These are phyloP conservation scores for Vollenhovia emeryi DNA, from an alignment of 1,140 invertebrate genomes.

Conservation along the genomic window DNA sequence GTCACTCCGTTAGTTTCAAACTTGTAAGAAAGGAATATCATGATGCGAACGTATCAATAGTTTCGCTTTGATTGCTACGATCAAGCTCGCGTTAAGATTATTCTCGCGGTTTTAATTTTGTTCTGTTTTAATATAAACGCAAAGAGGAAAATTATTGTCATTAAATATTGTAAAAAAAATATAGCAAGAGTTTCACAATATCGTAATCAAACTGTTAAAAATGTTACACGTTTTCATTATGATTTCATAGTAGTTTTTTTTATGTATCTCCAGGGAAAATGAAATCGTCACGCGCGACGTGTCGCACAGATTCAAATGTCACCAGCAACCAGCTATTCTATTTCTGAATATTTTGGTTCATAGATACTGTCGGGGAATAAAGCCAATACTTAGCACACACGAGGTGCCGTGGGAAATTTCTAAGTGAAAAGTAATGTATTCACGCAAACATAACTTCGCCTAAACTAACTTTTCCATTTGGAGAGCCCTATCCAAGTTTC, in stretches of 20 bases:
- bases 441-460: conserved; percentile 47
- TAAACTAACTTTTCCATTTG: conserved; percentile 62
- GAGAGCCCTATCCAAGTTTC: conserved; percentile 25
- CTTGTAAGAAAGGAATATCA: background rate
- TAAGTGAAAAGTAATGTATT: conserved; percentile 64
- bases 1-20: background rate
- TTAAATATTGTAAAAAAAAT: background rate
- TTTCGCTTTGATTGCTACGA: background rate
- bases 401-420: conserved; percentile 40
- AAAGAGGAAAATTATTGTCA: background rate
- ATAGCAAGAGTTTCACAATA: background rate
- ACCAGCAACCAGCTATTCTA: background rate
- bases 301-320: background rate
- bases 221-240: background rate
- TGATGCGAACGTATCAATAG: background rate
- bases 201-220: background rate
- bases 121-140: background rate
- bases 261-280: background rate
- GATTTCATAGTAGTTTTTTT: background rate
- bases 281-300: background rate
- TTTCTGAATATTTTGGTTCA: background rate
- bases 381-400: conserved; percentile 19
- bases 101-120: background rate
- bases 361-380: background rate
- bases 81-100: conserved; percentile 8